Base-by-base conservation (phyloP, 1,140 invertebrate species). In the Fopius arisanus region DNA sequence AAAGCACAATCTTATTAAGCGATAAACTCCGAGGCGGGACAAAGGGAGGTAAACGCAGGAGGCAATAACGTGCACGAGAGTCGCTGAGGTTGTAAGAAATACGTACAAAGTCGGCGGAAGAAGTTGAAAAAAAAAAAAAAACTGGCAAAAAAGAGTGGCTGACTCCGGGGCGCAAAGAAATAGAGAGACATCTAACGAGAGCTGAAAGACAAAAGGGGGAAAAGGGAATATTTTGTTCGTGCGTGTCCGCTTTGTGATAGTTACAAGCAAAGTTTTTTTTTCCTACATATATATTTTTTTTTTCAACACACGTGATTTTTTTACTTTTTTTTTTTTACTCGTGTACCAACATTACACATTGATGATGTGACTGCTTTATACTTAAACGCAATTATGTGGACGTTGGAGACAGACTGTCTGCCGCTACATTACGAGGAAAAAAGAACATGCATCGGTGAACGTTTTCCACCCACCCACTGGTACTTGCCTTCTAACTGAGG, bases 301-400 rank as follows among this genome's bases (percentile, higher is more conserved):
- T 14, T 12, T 19, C 43, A 48, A 16, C 43, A 6, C 14, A 48
- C 14, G 43, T 59, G 14, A 59, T 59, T 23, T 59, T 59, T 23
- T 48, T 21, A 9, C 10, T 59, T 51, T 51, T 51, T 51, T 51
- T 51, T 14, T 3, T 51, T 51, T n/a, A 9, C 19, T 59, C 54
- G 54, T 59, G 54, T 59, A 59, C 9, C 23, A 59, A 26, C 54
- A 59, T 59, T 59, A 28, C 54, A 59, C 54, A 59, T 59, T 59
- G 54, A 59, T 59, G 54, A 59, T 59, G 54, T 59, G 54, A 59
- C 54, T 59, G 54, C 54, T 59, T 59, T 59, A 59, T 59, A 59
- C 54, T 59, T 59, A 59, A 59, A 59, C 23, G 54, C 54, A 59
- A 59, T 59, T 59, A 59, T 59, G 54, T 59, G 19, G 23, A 59